Percentiles rank a stretch among this genome's conserved stretches.
Conservation (phyloP, 2,888 invertebrate genomes). For the Cryptocheilus praepositus region DNA sequence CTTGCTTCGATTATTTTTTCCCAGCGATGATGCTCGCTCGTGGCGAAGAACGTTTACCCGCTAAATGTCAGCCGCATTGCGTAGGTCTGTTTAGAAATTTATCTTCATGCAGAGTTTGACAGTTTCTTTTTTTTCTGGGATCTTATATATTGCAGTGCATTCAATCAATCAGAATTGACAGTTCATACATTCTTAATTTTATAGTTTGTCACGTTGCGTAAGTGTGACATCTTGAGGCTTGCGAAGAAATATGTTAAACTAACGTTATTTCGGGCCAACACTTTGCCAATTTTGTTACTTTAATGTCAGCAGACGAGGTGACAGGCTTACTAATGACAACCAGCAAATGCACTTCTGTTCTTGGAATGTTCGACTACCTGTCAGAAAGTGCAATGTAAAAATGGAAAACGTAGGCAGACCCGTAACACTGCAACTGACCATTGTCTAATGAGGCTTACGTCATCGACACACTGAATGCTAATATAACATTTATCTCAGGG, state of each 20-base stretch:
- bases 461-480: constrained; percentile 42
- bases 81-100: not conserved
- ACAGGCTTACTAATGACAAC: not conserved
- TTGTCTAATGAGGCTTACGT: constrained; percentile 48
- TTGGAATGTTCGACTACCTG: not conserved
- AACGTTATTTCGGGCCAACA: too few species aligned
- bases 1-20: not conserved
- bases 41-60: not conserved
- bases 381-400: constrained; percentile 19
- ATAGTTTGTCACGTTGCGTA: too few species aligned
- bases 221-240: too few species aligned
- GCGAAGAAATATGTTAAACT: not conserved
- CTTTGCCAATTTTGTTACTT: too few species aligned
- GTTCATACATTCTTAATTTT: too few species aligned
- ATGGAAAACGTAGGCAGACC: constrained; percentile 24
- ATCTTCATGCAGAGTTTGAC: not conserved
- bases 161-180: too few species aligned
- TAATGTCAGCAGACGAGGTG: not conserved
- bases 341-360: not conserved
- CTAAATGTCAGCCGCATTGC: not conserved
- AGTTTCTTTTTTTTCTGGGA: too few species aligned
- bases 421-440: constrained; percentile 24
- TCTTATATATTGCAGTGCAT: too few species aligned
- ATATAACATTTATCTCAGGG: constrained; percentile 45
- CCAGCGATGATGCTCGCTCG: too few species aligned